A percentile compares a stretch with the other conserved stretches of the same genome.
Evolutionary conservation across 1,140 invertebrate species (phyloP).

Genomic region (Ganaspis sp.): DNA sequence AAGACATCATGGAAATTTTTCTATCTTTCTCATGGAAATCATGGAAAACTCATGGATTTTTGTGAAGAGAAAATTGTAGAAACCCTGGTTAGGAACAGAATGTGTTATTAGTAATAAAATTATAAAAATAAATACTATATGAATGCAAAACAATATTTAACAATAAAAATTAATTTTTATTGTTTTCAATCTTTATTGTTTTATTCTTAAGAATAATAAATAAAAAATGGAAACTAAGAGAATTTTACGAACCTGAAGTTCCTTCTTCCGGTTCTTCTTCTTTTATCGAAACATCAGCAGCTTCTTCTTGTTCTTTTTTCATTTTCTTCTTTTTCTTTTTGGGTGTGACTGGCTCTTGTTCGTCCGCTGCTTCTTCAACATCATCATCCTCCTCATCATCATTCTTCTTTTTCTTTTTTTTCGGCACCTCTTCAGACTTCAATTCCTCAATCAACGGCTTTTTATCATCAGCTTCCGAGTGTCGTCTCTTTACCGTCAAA

Average conservation of each 20-base stretch:
- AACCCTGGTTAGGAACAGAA: too few relatives aligned
- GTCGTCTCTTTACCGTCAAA: conserved; percentile 68
- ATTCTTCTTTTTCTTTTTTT: conserved; percentile 60
- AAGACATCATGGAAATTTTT: too few relatives aligned
- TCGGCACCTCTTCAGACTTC: conserved; percentile 56
- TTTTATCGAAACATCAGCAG: conserved; percentile 28
- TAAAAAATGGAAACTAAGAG: too few relatives aligned
- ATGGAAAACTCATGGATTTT: too few relatives aligned
- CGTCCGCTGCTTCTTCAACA: conserved; percentile 51
- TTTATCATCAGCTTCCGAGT: conserved; percentile 74
- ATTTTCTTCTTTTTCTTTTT: conserved; percentile 55
- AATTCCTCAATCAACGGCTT: conserved; percentile 72
- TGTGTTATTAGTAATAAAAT: too few relatives aligned
- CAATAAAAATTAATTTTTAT: too few relatives aligned
- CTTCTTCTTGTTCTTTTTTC: conserved; percentile 42
- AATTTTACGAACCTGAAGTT: background rate
- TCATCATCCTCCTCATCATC: conserved; percentile 31
- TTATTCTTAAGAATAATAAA: too few relatives aligned
- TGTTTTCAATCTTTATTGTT: too few relatives aligned
- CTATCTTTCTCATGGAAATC: too few relatives aligned
- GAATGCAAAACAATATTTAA: too few relatives aligned
- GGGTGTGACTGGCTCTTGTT: conserved; percentile 55
- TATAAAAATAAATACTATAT: too few relatives aligned
- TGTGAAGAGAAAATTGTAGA: too few relatives aligned
- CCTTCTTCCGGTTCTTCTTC: conserved; percentile 1